phyloP scores from a whole-genome alignment of 2,888 invertebrate species.

The Synergus laeviventris region DNA sequence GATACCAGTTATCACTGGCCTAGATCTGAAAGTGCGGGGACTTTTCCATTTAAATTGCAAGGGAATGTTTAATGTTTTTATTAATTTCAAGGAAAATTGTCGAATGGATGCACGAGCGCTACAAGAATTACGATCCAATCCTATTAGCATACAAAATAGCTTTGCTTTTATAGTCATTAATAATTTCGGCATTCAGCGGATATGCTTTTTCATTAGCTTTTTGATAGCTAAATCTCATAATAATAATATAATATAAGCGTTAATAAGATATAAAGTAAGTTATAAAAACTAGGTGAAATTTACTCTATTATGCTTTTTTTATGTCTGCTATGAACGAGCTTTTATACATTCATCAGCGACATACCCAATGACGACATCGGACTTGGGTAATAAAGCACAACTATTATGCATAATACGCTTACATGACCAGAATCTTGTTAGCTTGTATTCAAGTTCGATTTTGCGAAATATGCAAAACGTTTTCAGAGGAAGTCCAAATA shows the following conservation, averaged over 20 bases:
- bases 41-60: constrained; percentile 12
- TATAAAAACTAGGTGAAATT: no score
- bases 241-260: not conserved
- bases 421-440: constrained; percentile 55
- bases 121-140: not conserved
- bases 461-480: constrained; percentile 18
- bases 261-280: not conserved
- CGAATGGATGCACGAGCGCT: not conserved
- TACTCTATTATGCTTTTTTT: not conserved
- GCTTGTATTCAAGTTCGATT: constrained; percentile 30
- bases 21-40: constrained; percentile 20
- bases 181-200: no score
- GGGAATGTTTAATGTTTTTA: constrained; percentile 9
- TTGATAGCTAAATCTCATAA: not conserved
- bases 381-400: constrained; percentile 50
- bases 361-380: constrained; percentile 21
- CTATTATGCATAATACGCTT: constrained; percentile 54
- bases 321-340: not conserved
- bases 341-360: not conserved
- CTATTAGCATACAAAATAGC: not conserved
- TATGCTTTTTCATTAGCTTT: no score
- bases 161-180: no score
- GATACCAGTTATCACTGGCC: constrained; percentile 25
- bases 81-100: constrained; percentile 8
- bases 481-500: not conserved